Base-by-base conservation (phyloP, 2,888 invertebrate genomes). In the Iphiclides podalirius region DNA sequence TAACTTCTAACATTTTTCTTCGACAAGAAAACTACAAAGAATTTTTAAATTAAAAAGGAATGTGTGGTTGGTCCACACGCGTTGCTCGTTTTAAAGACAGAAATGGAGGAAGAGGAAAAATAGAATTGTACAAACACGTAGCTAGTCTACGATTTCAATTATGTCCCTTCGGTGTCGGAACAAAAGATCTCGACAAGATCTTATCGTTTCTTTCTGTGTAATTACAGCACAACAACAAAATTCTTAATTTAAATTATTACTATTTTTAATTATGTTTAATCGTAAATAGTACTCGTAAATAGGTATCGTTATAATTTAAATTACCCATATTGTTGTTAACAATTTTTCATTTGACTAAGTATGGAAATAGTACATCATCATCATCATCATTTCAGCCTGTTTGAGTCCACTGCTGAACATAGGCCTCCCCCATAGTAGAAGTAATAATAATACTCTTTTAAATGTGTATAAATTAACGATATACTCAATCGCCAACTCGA, bases 131-230 rank as follows among this genome's bases (percentile, higher is more conserved):
- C 42, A 42, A 42, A 42, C 42, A 42, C 33, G 42, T 42, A 16
- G 42, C 20, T 33, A 20, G 42, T 34, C 42, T 42, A 33, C 42
- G 42, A 42, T 42, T 42, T 42, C 42, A 42, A 42, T 42, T 42
- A 42, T 34, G 42, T 42, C 42, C 42, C 33, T 42, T 42, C 42
- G 31, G 33, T 33, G 33, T 11, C 42, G 42, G 42, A 42, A 42
- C 42, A 42, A 42, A 42, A 33, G 42, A 42, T 33, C 33, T 17
- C 33, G 33, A 42, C 42, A 17, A 16, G 42, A 42, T 33, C 42
- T 42, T 42, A 33, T 42, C 42, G 20, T 33, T 33, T 9, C 42
- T 42, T 33, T 42, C 31, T 13, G 14, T 31, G 41, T 41, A 31
- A 41, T 41, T 41, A 31, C 41, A 31, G 11, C 31, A 31, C 31